phyloP scores from a whole-genome alignment of 1,140 invertebrate genomes.

The Caenorhabditis tropicalis region DNA sequence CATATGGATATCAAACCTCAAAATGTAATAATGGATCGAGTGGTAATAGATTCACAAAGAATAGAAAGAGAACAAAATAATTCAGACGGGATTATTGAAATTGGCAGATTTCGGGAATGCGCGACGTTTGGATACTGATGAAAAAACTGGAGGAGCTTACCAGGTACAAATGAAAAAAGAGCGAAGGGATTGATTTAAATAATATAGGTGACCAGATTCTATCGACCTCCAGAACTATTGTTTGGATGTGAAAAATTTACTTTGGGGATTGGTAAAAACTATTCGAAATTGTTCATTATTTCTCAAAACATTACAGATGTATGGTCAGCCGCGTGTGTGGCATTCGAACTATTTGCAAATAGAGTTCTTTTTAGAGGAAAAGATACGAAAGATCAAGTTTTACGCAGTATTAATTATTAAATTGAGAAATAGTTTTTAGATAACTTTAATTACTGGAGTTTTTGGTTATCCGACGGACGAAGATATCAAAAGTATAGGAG shows the following conservation, averaged over 20 bases:
- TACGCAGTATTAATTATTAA: no score
- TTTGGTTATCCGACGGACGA: constrained; percentile 87
- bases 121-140: neutral
- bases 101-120: constrained; percentile 59
- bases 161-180: constrained; percentile 12
- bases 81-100: constrained; percentile 36
- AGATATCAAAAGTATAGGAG: constrained; percentile 55
- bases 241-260: constrained; percentile 55
- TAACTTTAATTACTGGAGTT: constrained; percentile 97
- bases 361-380: constrained; percentile 99
- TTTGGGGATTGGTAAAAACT: constrained; percentile 27
- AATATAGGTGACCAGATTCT: constrained; percentile 54
- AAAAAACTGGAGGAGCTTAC: constrained; percentile 37
- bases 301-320: constrained; percentile 80
- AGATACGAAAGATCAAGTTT: constrained; percentile 89
- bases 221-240: constrained; percentile 55
- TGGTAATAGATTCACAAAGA: neutral
- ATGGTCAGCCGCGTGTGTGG: constrained; percentile 96
- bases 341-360: constrained; percentile 85
- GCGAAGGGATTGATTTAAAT: neutral
- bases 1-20: constrained; percentile 58
- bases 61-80: neutral
- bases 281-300: neutral
- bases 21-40: constrained; percentile 55
- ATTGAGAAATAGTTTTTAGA: constrained; percentile 59